Base-by-base conservation (phyloP, 2,113 vertebrate genomes). In the Panthera leo region DNA sequence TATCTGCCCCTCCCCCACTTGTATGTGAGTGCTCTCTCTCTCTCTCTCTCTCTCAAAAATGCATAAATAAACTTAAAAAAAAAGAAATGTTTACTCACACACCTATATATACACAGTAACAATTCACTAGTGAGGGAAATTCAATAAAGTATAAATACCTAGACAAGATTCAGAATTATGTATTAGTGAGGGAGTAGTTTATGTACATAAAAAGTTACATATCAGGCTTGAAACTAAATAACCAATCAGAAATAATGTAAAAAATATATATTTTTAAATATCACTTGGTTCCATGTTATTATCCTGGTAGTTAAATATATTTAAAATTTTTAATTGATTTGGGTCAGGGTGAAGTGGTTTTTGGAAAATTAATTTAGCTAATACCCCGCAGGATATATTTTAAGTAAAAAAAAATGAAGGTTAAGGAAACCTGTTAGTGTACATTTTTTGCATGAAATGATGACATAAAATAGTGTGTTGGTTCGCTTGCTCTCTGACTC, bases 261-360 rank as follows among this genome's bases (percentile, higher is more conserved):
- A 90, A 58, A 9, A 45, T 51, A 36, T 71, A 39, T 21, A 39
- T 7, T 2, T 58, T 87, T 51, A 90, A 89, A 71, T 34, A 67
- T 76, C 15, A 53, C n/a, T 4, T 82, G 2, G 7, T 63, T 79
- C 1, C 2, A 16, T 95, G 15, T 42, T 82, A 89, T 91, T 68
- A 83, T 83, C 53, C 31, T 31, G 51, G n/a, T 75, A 76, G 6
- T n/a, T 45, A 96, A 55, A 70, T 14, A 51, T 9, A 3, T 94
- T 96, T 45, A 89, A 65, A 68, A 75, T 0, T 79, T 96, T 91
- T 96, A 95, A 90, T 94, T 95, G 61, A 96, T 95, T 96, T 97
- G 31, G 53, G 51, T 80, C 55, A 75, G 84, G 34, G 53, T 84
- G 55, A 95, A 68, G 5, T 68, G 42, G n/a, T 7, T 82, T 96